phyloP scores from a whole-genome alignment of 2,888 invertebrate species.

The Sialis fuliginosa region DNA sequence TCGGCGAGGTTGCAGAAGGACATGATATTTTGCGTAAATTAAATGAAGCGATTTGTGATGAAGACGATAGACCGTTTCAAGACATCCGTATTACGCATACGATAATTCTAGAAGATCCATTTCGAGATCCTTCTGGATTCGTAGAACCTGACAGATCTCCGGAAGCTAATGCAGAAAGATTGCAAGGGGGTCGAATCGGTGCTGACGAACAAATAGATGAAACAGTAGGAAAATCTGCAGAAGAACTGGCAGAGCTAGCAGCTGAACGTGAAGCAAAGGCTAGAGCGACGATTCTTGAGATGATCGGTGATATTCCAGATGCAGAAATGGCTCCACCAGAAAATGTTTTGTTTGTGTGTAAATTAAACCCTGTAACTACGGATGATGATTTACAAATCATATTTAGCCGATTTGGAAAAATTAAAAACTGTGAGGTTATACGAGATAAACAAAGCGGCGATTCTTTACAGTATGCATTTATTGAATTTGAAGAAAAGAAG shows the following conservation, averaged over 20 bases:
- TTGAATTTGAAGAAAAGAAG: conserved; percentile 85
- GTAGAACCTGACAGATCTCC: conserved; percentile 72
- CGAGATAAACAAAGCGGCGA: conserved; percentile 82
- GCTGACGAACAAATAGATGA: conserved; percentile 91
- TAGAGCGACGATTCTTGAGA: conserved; percentile 91
- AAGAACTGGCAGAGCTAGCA: conserved; percentile 73
- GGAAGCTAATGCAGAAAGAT: conserved; percentile 63
- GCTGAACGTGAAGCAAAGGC: conserved; percentile 90
- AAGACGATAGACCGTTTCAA: conserved; percentile 75
- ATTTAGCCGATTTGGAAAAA: conserved; percentile 89
- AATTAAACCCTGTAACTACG: conserved; percentile 93
- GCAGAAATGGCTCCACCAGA: conserved; percentile 97
- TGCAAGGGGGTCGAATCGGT: conserved; percentile 74
- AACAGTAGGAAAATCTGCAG: conserved; percentile 63
- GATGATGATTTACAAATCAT: conserved; percentile 97
- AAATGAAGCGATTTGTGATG: conserved; percentile 89
- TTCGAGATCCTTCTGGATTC: conserved; percentile 69
- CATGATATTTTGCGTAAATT: conserved; percentile 70
- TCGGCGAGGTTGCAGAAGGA: conserved; percentile 90
- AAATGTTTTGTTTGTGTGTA: conserved; percentile 97
- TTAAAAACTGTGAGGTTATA: conserved; percentile 90
- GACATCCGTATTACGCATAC: conserved; percentile 96
- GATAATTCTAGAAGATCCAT: conserved; percentile 90
- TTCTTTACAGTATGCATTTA: conserved; percentile 96
- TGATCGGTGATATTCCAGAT: conserved; percentile 94